Evolutionary conservation across 2,113 vertebrate species (phyloP), one percentile per base, ranked within the genome.

Genomic region (Coreoperca whiteheadi): DNA sequence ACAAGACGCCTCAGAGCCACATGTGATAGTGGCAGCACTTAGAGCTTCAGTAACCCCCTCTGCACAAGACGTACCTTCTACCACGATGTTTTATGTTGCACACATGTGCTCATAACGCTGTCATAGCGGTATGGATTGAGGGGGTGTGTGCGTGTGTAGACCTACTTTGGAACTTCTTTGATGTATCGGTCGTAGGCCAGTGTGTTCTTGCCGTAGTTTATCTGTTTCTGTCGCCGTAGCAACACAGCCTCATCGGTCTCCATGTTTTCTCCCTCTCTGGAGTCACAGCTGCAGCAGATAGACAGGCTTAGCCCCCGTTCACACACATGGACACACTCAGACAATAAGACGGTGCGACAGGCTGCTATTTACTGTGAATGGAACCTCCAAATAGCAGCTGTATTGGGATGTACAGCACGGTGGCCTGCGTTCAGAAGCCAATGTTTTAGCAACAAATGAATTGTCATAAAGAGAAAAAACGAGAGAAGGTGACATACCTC

Each of bases 191-290:
- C 98, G 0, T 99, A 99, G 1, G 98, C 97, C 23, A 98, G 94
- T 0, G 97, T 99, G 92, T 99, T 99, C 91, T 99, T 99, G 2
- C 98, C 98, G 0, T 99, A 99, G 90, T 97, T 98, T 68, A 99
- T 99, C 93, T 99, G 98, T 78, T 99, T 99, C 83, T 99, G 98
- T 70, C 98, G 95, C 59, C 98, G 95, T 91, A 99, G 94, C 68
- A 99, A 90, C 70, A 97, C 96, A 1, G 93, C 91, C 73, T 99
- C 97, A 25, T 99, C 97, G 0, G 97, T 99, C 91, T 99, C 98
- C n/a, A 99, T 90, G 66, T 97, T 97, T 0, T 95, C 94, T 1
- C 87, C 92, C 46, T 98, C 97, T 93, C 94, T 97, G 39, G 98
- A 99, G 91, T 98, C 98, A 30, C 97, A 99, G 92, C 98, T 99